Evolutionary conservation across 2,113 vertebrate genomes (phyloP), one percentile per base, ranked within the genome.

Genomic region (Dipodomys ordii): DNA sequence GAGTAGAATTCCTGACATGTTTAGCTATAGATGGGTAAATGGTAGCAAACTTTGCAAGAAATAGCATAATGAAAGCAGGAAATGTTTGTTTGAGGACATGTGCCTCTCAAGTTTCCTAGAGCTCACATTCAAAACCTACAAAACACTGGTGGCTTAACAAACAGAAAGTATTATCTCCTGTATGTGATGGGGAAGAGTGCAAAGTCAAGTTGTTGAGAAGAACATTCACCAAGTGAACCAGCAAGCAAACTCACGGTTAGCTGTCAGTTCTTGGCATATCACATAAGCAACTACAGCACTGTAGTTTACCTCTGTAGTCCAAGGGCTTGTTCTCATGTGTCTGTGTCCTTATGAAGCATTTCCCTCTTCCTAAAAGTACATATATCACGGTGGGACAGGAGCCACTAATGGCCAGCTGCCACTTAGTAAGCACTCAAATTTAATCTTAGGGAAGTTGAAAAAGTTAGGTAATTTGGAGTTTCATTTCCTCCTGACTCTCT

Each of bases 181-280:
- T 19, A 67, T 60, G 2, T 22, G 3, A 25, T 57, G 23, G 49
- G 22, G 12, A 3, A 6, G 19, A 30, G 9, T 39, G 2, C 7
- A 27, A 25, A 25, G 1, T 65, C n/a, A 23, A 1, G 32, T 35
- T 39, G 19, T 46, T 6, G 1, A 25, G 18, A 7, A 11, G 7
- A n/a, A 3, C 12, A 1, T 13, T 68, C 9, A 28, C 46, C 65
- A 2, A 8, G 15, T 57, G 53, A 57, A 57, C 53, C 53, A 57
- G 11, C 53, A 44, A 18, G 0, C 25, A 10, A 5, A 44, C 11
- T 15, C 10, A 64, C 8, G 39, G 10, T 23, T 16, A 28, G 49
- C 49, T 3, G 7, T 9, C 0, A 4, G 1, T 8, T 6, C 16
- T 16, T 12, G 27, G 3, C 10, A 0, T 46, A 32, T 27, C 53